A percentile compares a stretch with the other conserved stretches of the same genome.
Evolutionary conservation across 2,113 vertebrate species (phyloP).

Genomic region (Gymnarchus niloticus): DNA sequence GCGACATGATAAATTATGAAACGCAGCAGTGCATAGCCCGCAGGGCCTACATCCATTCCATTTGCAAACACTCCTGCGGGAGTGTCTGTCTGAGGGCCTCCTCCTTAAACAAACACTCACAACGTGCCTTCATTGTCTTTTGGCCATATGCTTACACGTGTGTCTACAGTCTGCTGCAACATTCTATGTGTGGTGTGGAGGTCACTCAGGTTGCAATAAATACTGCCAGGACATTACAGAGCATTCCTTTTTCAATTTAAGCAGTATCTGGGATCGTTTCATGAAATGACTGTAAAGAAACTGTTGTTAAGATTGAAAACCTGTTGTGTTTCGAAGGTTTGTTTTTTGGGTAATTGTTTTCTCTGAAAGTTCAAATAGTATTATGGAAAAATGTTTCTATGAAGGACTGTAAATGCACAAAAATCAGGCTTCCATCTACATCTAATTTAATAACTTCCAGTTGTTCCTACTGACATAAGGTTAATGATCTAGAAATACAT

Average conservation of each 20-base stretch:
- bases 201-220: neutral
- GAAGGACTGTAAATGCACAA: neutral
- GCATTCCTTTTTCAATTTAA: neutral
- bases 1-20: conserved; percentile 5
- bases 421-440: neutral
- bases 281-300: neutral
- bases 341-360: neutral
- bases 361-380: neutral
- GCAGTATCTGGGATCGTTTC: neutral
- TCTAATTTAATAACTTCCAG: neutral
- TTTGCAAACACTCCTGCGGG: neutral
- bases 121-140: neutral
- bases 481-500: too few species aligned
- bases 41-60: neutral
- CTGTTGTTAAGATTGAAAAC: neutral
- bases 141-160: neutral
- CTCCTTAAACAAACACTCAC: neutral
- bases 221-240: neutral
- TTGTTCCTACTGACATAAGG: neutral
- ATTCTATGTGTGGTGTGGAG: neutral
- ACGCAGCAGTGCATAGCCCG: neutral
- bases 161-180: neutral
- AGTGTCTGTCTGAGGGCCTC: neutral
- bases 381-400: neutral
- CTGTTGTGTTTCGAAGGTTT: neutral